A percentile compares a stretch with the other conserved stretches of the same genome.
These are phyloP conservation scores for Napeogenes inachia DNA, from an alignment of 2,888 invertebrate genomes.

Conservation along the genomic window DNA sequence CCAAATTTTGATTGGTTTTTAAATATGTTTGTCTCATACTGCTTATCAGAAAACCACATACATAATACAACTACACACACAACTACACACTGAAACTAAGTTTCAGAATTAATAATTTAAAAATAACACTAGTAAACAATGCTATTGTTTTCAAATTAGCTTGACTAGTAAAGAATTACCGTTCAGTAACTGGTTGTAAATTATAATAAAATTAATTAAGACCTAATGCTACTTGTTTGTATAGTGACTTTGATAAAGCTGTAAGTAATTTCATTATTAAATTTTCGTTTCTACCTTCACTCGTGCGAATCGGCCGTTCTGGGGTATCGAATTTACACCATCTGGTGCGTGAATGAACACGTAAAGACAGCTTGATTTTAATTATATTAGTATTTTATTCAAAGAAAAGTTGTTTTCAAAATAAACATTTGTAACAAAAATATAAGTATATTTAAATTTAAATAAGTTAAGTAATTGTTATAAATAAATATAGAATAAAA, in stretches of 20 bases:
- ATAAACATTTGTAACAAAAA: too few species aligned
- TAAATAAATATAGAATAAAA: too few species aligned
- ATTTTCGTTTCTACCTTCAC: slow-evolving; percentile 24
- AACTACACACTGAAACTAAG: too few species aligned
- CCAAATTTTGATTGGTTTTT: too few species aligned
- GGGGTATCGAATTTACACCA: slow-evolving; percentile 5
- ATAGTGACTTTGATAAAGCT: slow-evolving; percentile 30
- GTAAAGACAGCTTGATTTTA: slow-evolving; percentile 1
- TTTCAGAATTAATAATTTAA: too few species aligned
- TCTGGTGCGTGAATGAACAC: slow-evolving; percentile 6
- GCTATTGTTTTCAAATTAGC: too few species aligned
- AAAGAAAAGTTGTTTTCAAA: background rate
- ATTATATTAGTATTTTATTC: background rate
- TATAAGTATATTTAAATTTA: too few species aligned
- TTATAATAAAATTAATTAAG: slow-evolving; percentile 33
- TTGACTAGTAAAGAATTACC: background rate
- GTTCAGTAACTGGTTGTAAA: slow-evolving; percentile 24
- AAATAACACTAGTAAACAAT: too few species aligned
- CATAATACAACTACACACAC: too few species aligned
- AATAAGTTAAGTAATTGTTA: too few species aligned
- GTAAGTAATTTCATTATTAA: slow-evolving; percentile 32
- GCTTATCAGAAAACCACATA: too few species aligned
- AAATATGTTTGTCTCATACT: too few species aligned
- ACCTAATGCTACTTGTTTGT: slow-evolving; percentile 29
- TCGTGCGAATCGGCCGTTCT: slow-evolving; percentile 14